Evolutionary conservation across 2,888 invertebrate species (phyloP).

Genomic region (Caenorhabditis imperialis): DNA sequence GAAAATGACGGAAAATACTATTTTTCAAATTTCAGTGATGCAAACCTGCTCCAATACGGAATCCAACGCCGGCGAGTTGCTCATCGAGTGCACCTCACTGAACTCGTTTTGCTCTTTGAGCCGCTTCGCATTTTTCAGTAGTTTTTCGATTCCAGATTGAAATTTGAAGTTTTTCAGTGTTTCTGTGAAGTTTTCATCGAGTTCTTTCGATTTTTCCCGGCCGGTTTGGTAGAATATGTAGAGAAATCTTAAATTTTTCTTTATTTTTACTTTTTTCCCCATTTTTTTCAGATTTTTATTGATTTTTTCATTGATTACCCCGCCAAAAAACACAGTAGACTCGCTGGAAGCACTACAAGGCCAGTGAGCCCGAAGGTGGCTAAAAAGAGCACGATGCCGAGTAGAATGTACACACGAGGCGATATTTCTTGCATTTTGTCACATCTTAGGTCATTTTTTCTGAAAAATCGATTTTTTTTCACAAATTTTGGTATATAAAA

Average conservation of each 20-base stretch:
- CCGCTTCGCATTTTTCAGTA: constrained; percentile 56
- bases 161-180: constrained; percentile 42
- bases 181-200: constrained; percentile 47
- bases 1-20: neutral
- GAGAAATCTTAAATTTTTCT: constrained; percentile 34
- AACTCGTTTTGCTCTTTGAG: constrained; percentile 49
- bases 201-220: constrained; percentile 23
- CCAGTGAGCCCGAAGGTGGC: constrained; percentile 65
- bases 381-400: constrained; percentile 58
- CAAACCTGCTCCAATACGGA: constrained; percentile 64
- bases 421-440: constrained; percentile 19
- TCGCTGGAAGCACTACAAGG: constrained; percentile 49
- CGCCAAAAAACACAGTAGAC: constrained; percentile 49
- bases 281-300: neutral
- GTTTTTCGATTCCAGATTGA: constrained; percentile 56
- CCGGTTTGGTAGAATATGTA: constrained; percentile 61
- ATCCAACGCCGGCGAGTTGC: constrained; percentile 64
- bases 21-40: neutral
- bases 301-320: constrained; percentile 47
- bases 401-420: constrained; percentile 49
- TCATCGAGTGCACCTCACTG: constrained; percentile 63
- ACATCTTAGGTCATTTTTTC: no score
- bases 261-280: no score
- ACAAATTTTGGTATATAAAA: neutral
- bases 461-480: no score